Conservation (phyloP, 2,113 vertebrate species). For the Mesocricetus auratus region DNA sequence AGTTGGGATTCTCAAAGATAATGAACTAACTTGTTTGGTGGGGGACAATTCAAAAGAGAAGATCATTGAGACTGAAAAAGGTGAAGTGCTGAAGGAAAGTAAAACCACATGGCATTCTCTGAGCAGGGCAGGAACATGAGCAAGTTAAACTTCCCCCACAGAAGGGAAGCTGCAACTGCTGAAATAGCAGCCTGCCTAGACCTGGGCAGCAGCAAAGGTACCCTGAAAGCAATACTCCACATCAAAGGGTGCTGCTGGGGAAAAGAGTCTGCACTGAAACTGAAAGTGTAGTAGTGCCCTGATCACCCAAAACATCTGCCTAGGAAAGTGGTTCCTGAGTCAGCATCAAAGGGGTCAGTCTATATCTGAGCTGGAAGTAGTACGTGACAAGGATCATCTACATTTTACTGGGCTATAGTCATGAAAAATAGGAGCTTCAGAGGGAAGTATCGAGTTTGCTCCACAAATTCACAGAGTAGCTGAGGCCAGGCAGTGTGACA, state of each 20-base stretch:
- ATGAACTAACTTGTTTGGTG: not conserved
- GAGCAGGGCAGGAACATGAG: not conserved
- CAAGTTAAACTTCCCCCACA: not conserved
- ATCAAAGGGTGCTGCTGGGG: not conserved
- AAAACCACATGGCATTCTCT: not conserved
- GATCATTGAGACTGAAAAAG: not conserved
- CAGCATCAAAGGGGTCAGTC: not conserved
- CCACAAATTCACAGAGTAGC: not conserved
- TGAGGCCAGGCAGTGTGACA: not conserved
- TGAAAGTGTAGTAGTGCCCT: not conserved
- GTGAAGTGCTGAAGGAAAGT: not conserved
- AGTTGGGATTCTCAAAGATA: not conserved
- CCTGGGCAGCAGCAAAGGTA: not conserved
- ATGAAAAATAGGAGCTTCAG: not conserved
- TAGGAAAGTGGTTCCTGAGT: not conserved
- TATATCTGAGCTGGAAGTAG: not conserved
- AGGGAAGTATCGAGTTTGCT: not conserved
- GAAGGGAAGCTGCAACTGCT: not conserved
- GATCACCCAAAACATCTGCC: not conserved
- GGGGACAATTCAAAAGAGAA: not conserved
- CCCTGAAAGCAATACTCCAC: not conserved
- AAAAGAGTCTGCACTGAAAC: not conserved
- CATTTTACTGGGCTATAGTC: not conserved
- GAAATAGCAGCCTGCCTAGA: not conserved
- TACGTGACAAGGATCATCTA: not conserved